Conservation (phyloP, 2,888 invertebrate species). For the Polymixis flavicincta region DNA sequence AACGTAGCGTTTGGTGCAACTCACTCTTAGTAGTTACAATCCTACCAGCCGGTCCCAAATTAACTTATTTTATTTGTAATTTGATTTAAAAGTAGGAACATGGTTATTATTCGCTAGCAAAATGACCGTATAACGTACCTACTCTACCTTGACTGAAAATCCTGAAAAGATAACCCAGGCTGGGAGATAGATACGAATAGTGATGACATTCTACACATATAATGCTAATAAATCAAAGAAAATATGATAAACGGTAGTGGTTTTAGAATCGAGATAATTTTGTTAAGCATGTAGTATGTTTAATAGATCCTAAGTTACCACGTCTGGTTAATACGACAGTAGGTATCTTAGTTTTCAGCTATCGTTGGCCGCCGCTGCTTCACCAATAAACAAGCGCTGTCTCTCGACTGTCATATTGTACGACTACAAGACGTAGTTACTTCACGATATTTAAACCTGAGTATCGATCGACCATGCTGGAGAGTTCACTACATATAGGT, state of each 20-base stretch:
- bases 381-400: constrained; percentile 39
- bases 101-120: not conserved
- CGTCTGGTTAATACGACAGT: constrained; percentile 7
- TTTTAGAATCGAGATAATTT: not conserved
- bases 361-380: constrained; percentile 24
- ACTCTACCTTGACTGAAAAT: not conserved
- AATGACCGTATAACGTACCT: no score
- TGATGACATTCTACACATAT: not conserved
- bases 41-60: not conserved
- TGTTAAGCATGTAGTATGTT: not conserved
- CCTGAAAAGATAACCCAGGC: not conserved
- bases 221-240: not conserved
- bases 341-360: constrained; percentile 26
- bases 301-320: not conserved
- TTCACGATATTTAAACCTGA: constrained; percentile 7
- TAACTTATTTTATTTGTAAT: not conserved
- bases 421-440: constrained; percentile 13
- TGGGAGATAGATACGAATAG: no score
- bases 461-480: not conserved
- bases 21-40: no score
- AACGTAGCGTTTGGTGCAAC: no score
- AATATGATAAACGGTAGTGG: not conserved
- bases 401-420: constrained; percentile 30
- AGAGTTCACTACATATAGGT: not conserved
- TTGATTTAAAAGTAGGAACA: not conserved